Conservation (phyloP, 2,113 vertebrate genomes). For the Nanorana parkeri region DNA sequence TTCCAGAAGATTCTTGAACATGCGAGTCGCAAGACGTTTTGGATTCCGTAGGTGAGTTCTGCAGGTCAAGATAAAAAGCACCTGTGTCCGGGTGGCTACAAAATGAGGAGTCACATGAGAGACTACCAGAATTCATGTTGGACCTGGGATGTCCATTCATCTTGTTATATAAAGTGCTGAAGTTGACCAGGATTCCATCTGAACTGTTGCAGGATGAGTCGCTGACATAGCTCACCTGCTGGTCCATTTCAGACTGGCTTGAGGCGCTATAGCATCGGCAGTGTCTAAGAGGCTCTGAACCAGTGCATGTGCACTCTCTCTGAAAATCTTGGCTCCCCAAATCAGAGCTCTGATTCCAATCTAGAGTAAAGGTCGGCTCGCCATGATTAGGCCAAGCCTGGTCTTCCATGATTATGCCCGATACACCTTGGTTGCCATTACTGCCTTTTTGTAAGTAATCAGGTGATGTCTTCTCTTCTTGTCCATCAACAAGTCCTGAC, state of each 20-base stretch:
- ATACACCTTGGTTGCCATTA: constrained; percentile 57
- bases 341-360: constrained; percentile 84
- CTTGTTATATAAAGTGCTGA: constrained; percentile 94
- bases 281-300: constrained; percentile 66
- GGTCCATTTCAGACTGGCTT: constrained; percentile 80
- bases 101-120: constrained; percentile 82
- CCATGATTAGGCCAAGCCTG: constrained; percentile 76
- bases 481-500: constrained; percentile 71
- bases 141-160: constrained; percentile 80
- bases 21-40: constrained; percentile 75
- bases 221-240: constrained; percentile 85
- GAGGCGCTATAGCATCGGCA: constrained; percentile 84
- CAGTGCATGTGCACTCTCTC: constrained; percentile 75
- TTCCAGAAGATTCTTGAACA: constrained; percentile 69
- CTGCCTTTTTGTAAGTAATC: constrained; percentile 62
- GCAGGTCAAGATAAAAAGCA: constrained; percentile 95
- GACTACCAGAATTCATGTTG: constrained; percentile 84
- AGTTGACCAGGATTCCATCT: constrained; percentile 91
- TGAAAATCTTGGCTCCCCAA: constrained; percentile 71
- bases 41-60: constrained; percentile 87
- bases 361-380: constrained; percentile 86
- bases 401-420: constrained; percentile 70
- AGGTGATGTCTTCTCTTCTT: constrained; percentile 71
- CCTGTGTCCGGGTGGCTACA: constrained; percentile 83
- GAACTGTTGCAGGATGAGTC: constrained; percentile 97